phyloP scores from a whole-genome alignment of 2,888 invertebrate species.

The Dichetophora obliterata region DNA sequence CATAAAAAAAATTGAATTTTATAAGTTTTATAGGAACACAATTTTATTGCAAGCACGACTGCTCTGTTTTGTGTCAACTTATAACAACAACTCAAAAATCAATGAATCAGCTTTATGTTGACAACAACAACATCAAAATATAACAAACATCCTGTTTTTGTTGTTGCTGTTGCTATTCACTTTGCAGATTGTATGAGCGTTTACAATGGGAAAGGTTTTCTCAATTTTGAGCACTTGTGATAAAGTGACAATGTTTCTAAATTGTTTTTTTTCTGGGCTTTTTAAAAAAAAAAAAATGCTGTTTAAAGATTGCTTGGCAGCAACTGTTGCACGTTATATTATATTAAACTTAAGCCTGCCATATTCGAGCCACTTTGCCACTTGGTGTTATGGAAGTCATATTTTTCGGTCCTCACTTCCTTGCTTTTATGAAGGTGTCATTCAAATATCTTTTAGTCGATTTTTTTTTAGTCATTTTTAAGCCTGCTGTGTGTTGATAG shows the following conservation, averaged over 20 bases:
- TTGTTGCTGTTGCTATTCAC: neutral
- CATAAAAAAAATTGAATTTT: no score
- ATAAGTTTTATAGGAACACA: no score
- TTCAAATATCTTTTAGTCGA: neutral
- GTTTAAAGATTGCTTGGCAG: neutral
- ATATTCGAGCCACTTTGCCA: no score
- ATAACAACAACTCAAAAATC: slow-evolving; percentile 8
- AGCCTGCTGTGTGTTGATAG: neutral
- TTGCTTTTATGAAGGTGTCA: neutral
- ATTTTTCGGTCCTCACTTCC: no score
- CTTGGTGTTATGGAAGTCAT: no score
- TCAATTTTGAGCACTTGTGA: neutral
- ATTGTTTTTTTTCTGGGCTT: neutral
- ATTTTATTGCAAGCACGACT: neutral
- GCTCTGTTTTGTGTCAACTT: neutral
- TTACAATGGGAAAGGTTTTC: neutral
- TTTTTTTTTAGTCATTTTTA: neutral
- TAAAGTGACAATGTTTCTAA: neutral
- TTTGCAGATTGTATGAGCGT: neutral
- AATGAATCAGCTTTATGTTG: slow-evolving; percentile 10
- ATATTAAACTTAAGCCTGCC: neutral
- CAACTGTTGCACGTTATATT: neutral
- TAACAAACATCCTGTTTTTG: neutral
- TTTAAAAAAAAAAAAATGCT: neutral
- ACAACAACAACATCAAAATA: neutral